Evolutionary conservation across 2,888 invertebrate species (phyloP).

Genomic region (Urechis unicinctus): DNA sequence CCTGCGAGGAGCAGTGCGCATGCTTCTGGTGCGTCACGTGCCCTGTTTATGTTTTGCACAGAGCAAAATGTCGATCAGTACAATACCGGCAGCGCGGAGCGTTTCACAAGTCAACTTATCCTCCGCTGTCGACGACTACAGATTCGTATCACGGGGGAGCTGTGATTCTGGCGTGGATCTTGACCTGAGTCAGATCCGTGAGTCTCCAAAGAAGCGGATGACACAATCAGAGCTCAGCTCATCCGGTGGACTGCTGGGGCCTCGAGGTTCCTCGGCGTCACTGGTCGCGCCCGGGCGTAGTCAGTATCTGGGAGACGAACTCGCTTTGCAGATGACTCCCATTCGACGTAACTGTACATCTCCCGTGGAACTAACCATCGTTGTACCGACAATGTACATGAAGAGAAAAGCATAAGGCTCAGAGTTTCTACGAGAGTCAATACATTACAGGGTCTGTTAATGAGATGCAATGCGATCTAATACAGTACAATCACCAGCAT

Average conservation of each 20-base stretch:
- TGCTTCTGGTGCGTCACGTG: neutral
- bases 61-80: neutral
- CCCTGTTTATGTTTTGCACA: no score
- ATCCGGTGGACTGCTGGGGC: no score
- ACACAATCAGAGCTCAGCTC: no score
- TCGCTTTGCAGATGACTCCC: neutral
- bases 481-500: no score
- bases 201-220: neutral
- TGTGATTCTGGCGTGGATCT: neutral
- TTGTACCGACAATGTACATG: neutral
- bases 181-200: no score
- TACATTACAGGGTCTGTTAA: no score
- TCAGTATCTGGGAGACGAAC: neutral
- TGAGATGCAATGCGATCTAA: no score
- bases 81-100: neutral
- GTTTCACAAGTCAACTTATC: neutral
- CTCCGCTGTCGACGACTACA: neutral
- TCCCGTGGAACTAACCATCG: neutral
- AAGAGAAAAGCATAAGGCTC: no score
- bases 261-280: no score
- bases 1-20: slow-evolving; percentile 16
- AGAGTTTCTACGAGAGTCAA: no score
- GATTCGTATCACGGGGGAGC: neutral
- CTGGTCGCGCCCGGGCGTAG: neutral
- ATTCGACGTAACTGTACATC: neutral